Percentiles rank a stretch among this genome's conserved stretches.
Conservation (phyloP, 2,797 vertebrate genomes). For the Bovichtus diacanthus region DNA sequence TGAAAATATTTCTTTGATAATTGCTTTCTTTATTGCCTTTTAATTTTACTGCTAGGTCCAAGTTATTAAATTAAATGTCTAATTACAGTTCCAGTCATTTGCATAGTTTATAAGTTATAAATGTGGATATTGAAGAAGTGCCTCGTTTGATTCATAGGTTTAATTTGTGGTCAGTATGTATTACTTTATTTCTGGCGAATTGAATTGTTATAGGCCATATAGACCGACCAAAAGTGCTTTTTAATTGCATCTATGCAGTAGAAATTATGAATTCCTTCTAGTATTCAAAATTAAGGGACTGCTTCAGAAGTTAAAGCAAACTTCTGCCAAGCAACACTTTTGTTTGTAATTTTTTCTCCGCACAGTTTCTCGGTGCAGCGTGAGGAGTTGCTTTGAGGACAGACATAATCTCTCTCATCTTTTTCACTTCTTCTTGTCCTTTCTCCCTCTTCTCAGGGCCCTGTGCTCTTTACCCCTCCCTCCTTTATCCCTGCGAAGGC, state of each 20-base stretch:
- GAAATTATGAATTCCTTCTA: slow-evolving; percentile 56
- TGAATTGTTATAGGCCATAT: slow-evolving; percentile 63
- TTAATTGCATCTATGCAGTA: slow-evolving; percentile 55
- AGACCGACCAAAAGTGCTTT: slow-evolving; percentile 44
- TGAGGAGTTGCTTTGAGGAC: slow-evolving; percentile 70
- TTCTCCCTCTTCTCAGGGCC: slow-evolving; percentile 75
- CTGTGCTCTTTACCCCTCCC: slow-evolving; percentile 76
- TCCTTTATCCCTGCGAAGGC: slow-evolving; percentile 87
- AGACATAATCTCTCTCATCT: slow-evolving; percentile 79
- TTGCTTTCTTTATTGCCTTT: slow-evolving; percentile 66
- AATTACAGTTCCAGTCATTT: slow-evolving; percentile 74
- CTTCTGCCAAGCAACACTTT: slow-evolving; percentile 32
- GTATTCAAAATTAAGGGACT: slow-evolving; percentile 37
- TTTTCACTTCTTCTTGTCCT: slow-evolving; percentile 69
- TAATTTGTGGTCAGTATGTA: slow-evolving; percentile 72
- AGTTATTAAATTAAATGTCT: slow-evolving; percentile 74
- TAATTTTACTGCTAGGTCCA: slow-evolving; percentile 60
- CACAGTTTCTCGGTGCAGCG: slow-evolving; percentile 55
- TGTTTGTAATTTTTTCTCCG: slow-evolving; percentile 42
- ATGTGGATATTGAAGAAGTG: slow-evolving; percentile 59
- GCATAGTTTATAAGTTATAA: slow-evolving; percentile 70
- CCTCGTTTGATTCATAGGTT: slow-evolving; percentile 74
- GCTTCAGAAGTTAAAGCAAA: slow-evolving; percentile 37
- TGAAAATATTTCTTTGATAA: slow-evolving; percentile 67
- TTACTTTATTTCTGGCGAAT: slow-evolving; percentile 58